phyloP scores from a whole-genome alignment of 2,113 vertebrate genomes.

The Nematolebias whitei region DNA sequence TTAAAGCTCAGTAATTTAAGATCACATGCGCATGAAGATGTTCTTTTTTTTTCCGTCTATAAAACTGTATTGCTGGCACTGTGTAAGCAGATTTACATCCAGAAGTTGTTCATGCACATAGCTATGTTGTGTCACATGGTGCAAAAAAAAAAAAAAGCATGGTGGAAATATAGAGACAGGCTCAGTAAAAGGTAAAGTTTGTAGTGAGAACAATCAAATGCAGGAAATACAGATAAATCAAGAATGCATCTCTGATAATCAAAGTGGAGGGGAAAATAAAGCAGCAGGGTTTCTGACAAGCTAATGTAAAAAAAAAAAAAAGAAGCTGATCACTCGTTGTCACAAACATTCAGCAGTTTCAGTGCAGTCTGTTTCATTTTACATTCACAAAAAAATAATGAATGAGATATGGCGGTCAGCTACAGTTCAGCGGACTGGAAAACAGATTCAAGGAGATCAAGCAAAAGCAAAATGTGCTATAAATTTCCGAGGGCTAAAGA shows the following conservation, averaged over 20 bases:
- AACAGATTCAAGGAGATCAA: conserved; percentile 14
- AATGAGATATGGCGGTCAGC: conserved; percentile 4
- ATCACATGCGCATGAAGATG: too few species aligned
- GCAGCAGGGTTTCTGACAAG: conserved; percentile 14
- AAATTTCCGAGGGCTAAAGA: conserved; percentile 4
- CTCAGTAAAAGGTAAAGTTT: neutral
- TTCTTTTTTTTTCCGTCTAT: too few species aligned
- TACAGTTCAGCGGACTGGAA: conserved; percentile 1
- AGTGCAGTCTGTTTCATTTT: neutral
- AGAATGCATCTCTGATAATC: neutral
- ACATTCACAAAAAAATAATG: conserved; percentile 7
- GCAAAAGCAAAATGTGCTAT: conserved; percentile 2
- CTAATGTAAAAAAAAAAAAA: conserved; percentile 3
- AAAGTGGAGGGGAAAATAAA: neutral
- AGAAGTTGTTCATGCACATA: too few species aligned
- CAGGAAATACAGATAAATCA: conserved; percentile 6
- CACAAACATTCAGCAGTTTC: conserved; percentile 11
- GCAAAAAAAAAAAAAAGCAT: too few species aligned
- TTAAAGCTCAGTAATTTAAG: too few species aligned
- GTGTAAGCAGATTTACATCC: too few species aligned
- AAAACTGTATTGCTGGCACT: too few species aligned
- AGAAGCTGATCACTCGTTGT: too few species aligned
- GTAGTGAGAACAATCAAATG: neutral
- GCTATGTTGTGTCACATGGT: too few species aligned
- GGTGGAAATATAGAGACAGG: neutral